phyloP scores from a whole-genome alignment of 1,140 invertebrate species.

The Xylocopa sonorina region DNA sequence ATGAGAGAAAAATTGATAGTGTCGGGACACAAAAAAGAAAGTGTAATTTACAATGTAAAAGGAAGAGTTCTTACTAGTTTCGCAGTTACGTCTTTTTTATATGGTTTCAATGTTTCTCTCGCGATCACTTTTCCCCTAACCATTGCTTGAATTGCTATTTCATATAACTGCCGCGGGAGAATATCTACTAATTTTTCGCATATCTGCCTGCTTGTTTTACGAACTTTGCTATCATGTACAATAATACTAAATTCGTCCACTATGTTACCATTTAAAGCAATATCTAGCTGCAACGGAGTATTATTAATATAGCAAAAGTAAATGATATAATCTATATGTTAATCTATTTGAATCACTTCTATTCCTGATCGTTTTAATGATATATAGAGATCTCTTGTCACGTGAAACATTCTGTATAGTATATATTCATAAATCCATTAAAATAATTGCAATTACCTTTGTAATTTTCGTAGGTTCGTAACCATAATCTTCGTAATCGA shows the following conservation, averaged over 20 bases:
- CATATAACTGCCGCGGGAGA: constrained; percentile 94
- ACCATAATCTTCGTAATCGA: constrained; percentile 97
- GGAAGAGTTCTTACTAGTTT: constrained; percentile 89
- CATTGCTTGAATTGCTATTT: constrained; percentile 93
- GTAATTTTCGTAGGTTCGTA: constrained; percentile 88
- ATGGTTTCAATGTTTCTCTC: constrained; percentile 93
- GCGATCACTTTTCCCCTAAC: constrained; percentile 92
- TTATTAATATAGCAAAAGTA: constrained; percentile 10
- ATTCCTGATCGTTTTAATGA: too few species aligned
- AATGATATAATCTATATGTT: too few species aligned
- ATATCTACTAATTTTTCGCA: constrained; percentile 92
- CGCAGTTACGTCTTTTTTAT: constrained; percentile 95
- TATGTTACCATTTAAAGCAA: constrained; percentile 90
- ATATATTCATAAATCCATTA: background rate
- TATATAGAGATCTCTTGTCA: too few species aligned
- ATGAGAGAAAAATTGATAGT: constrained; percentile 51
- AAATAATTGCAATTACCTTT: constrained; percentile 83
- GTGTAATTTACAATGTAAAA: background rate
- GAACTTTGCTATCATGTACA: constrained; percentile 88
- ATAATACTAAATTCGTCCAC: constrained; percentile 95
- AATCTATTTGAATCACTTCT: too few species aligned
- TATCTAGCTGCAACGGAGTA: constrained; percentile 85
- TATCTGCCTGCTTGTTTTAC: constrained; percentile 86
- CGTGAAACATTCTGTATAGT: too few species aligned
- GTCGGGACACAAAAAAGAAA: constrained; percentile 26